These are phyloP conservation scores for Magallana angulata DNA, from an alignment of 1,140 invertebrate genomes.

Conservation along the genomic window DNA sequence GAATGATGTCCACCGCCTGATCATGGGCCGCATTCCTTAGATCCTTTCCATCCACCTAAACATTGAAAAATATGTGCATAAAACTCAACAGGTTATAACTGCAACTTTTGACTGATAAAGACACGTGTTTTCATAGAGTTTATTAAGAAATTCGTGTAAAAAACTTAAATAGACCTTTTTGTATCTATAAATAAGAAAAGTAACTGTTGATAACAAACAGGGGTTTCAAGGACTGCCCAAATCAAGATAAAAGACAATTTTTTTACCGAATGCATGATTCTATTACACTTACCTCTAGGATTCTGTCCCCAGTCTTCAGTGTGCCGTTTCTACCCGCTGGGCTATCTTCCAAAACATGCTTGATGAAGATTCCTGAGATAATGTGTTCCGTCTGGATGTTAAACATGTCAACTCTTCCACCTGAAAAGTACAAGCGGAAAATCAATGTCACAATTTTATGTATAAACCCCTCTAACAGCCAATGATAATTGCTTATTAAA, in stretches of 20 bases:
- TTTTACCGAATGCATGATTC: too few species aligned
- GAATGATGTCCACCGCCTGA: slow-evolving; percentile 96
- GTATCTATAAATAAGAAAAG: too few species aligned
- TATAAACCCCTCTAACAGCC: too few species aligned
- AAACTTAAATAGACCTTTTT: too few species aligned
- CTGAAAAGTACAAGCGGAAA: slow-evolving; percentile 56
- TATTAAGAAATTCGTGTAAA: too few species aligned
- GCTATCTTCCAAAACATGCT: slow-evolving; percentile 95
- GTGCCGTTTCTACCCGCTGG: slow-evolving; percentile 94
- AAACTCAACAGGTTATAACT: neutral
- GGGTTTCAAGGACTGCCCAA: too few species aligned
- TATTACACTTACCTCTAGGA: slow-evolving; percentile 77
- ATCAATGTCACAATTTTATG: too few species aligned
- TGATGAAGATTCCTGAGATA: slow-evolving; percentile 97
- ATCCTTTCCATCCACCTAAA: slow-evolving; percentile 94
- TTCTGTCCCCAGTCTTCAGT: slow-evolving; percentile 86
- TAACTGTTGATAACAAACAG: too few species aligned
- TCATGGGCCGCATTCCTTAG: slow-evolving; percentile 94
- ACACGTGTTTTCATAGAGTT: too few species aligned
- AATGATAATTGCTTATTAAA: too few species aligned
- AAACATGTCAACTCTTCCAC: slow-evolving; percentile 83
- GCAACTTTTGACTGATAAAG: neutral
- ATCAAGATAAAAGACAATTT: too few species aligned
- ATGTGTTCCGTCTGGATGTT: slow-evolving; percentile 80
- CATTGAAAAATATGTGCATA: neutral